These are phyloP conservation scores for Corythoichthys intestinalis DNA, from an alignment of 2,113 vertebrate species.

Conservation along the genomic window DNA sequence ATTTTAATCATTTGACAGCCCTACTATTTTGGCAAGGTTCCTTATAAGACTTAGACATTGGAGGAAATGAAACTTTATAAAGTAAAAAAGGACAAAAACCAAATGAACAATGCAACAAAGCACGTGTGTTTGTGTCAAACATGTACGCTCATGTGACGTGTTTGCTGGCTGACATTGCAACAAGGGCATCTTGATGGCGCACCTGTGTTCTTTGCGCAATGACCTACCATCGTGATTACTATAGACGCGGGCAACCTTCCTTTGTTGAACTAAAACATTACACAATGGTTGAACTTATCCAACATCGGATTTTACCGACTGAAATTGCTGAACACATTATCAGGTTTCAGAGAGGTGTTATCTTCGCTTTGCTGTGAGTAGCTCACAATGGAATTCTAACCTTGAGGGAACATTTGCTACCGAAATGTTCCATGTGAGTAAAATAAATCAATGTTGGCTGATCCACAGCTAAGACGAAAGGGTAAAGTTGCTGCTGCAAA, in stretches of 20 bases:
- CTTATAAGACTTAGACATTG: neutral
- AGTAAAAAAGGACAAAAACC: neutral
- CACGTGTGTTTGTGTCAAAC: neutral
- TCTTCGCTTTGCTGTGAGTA: neutral
- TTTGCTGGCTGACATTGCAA: neutral
- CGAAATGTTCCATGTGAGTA: conserved; percentile 1
- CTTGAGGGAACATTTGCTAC: conserved; percentile 1
- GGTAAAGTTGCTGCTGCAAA: neutral
- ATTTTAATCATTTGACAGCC: no score
- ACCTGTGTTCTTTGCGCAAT: neutral
- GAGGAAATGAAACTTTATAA: neutral
- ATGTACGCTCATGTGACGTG: neutral
- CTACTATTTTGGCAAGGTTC: neutral
- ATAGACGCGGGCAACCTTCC: neutral
- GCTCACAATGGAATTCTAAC: conserved; percentile 7
- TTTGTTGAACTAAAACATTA: conserved; percentile 9
- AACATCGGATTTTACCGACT: neutral
- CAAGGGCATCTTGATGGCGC: conserved; percentile 6
- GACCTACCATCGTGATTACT: conserved; percentile 3
- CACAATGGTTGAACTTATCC: conserved; percentile 9
- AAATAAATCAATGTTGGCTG: conserved; percentile 8
- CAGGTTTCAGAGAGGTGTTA: conserved; percentile 1
- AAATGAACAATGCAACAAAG: neutral
- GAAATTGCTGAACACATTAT: conserved; percentile 7
- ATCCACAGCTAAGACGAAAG: conserved; percentile 4